These are phyloP conservation scores for Lordiphosa stackelbergi DNA, from an alignment of 1,140 invertebrate species.

Conservation along the genomic window DNA sequence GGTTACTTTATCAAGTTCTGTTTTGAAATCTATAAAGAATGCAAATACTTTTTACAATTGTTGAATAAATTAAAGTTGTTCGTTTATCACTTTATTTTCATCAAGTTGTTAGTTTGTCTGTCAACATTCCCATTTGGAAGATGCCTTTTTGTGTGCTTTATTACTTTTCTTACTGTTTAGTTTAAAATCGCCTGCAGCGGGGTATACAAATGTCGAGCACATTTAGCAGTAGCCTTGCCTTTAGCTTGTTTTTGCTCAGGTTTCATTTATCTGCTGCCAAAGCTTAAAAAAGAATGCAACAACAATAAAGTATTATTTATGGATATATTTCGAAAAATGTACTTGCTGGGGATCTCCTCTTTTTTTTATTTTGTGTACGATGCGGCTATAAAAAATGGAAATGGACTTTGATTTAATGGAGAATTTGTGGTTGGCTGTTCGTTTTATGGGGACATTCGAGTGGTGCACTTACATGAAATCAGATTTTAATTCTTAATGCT, in stretches of 20 bases:
- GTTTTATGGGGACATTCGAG: constrained; percentile 24
- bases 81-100: too few species aligned
- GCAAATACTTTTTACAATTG: too few species aligned
- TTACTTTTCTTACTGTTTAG: too few species aligned
- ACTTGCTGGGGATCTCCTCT: constrained; percentile 24
- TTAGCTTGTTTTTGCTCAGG: constrained; percentile 3
- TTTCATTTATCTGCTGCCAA: constrained; percentile 13
- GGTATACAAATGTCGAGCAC: too few species aligned
- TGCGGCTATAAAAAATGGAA: constrained; percentile 42
- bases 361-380: neutral
- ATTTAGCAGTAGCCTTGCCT: neutral
- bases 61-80: too few species aligned
- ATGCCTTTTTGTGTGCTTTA: too few species aligned
- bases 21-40: too few species aligned
- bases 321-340: constrained; percentile 35
- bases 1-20: too few species aligned
- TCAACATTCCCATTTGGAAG: too few species aligned
- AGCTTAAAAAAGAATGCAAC: constrained; percentile 10
- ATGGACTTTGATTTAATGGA: constrained; percentile 50
- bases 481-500: constrained; percentile 59
- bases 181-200: too few species aligned
- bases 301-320: constrained; percentile 64
- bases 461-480: constrained; percentile 34
- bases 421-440: constrained; percentile 25
- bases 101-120: too few species aligned